These are phyloP conservation scores for Noctua pronuba DNA, from an alignment of 2,888 invertebrate genomes.

Conservation along the genomic window DNA sequence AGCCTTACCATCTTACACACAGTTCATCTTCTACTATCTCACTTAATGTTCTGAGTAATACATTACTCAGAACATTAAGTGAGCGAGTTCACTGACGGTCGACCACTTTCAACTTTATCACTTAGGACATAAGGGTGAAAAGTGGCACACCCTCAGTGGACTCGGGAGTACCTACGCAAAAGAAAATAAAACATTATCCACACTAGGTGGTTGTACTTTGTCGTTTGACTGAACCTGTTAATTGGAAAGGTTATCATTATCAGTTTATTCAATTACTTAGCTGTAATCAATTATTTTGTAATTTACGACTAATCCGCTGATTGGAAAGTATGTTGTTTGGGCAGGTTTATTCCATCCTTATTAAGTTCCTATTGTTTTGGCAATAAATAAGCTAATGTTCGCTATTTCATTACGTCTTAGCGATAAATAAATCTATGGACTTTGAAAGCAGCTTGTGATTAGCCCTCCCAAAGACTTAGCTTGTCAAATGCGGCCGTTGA, in stretches of 20 bases:
- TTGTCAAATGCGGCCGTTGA: too few relatives aligned
- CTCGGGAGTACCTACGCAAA: too few relatives aligned
- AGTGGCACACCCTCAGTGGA: too few relatives aligned
- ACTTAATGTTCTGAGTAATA: background rate
- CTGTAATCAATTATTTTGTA: conserved; percentile 4
- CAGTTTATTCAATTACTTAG: conserved; percentile 8
- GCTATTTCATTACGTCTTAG: too few relatives aligned
- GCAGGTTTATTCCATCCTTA: background rate
- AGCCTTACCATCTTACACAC: background rate
- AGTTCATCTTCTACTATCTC: background rate
- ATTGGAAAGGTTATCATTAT: conserved; percentile 40
- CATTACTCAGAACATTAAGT: too few relatives aligned
- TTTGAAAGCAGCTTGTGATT: too few relatives aligned
- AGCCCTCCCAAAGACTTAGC: too few relatives aligned
- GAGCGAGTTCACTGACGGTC: too few relatives aligned
- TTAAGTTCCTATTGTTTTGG: background rate
- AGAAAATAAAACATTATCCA: background rate
- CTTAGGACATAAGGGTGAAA: too few relatives aligned
- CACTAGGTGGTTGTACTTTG: background rate
- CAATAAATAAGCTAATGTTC: too few relatives aligned
- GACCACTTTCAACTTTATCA: too few relatives aligned
- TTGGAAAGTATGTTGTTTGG: background rate
- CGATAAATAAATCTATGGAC: too few relatives aligned
- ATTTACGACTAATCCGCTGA: background rate
- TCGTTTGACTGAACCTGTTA: conserved; percentile 10